Percentiles rank a stretch among this genome's conserved stretches.
These are phyloP conservation scores for Rhamnusium bicolor DNA, from an alignment of 2,888 invertebrate species.

Conservation along the genomic window DNA sequence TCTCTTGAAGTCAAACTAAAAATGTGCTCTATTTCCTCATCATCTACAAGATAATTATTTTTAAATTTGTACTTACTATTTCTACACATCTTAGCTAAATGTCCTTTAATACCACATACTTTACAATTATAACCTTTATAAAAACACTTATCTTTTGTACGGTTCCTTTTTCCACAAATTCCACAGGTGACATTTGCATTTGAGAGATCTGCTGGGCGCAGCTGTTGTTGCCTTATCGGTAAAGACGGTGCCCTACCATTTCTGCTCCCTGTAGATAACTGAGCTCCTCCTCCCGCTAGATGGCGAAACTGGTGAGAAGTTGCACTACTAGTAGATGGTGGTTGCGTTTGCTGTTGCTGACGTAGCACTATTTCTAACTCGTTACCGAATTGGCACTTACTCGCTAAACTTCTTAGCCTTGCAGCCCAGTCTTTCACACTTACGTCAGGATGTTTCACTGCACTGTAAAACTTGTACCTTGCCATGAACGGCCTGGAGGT, in stretches of 20 bases:
- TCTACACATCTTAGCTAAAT: neutral
- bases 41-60: no score
- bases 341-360: no score
- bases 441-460: neutral
- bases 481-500: neutral
- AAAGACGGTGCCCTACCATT: no score
- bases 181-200: no score
- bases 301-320: no score
- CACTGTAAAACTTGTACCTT: neutral
- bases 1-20: no score
- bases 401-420: neutral
- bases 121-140: neutral
- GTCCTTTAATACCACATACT: neutral
- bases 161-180: constrained; percentile 1
- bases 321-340: no score
- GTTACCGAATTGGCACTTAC: neutral
- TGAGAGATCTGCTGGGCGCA: neutral
- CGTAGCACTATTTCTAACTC: neutral
- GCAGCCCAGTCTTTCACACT: constrained; percentile 20
- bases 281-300: no score
- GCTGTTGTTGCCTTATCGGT: neutral
- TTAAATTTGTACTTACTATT: neutral
- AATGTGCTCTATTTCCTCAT: no score
- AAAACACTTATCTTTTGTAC: constrained; percentile 1
- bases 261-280: no score